Base-by-base conservation (phyloP, 53 echinoderm and acorn worm genomes). In the Patiria pectinifera region DNA sequence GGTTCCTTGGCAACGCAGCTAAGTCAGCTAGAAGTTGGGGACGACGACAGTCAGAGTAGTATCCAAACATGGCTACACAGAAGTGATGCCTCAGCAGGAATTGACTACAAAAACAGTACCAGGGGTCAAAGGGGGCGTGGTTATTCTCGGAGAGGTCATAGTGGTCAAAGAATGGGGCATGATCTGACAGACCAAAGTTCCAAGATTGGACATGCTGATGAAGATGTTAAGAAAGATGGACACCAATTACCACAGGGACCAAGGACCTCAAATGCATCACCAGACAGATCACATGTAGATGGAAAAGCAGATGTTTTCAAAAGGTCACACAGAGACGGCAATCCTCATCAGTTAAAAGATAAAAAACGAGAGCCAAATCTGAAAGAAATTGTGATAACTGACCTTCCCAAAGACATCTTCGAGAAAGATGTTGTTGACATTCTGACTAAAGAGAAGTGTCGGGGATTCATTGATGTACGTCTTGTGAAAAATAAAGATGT, bases 381-480 rank as follows among this genome's bases (percentile, higher is more conserved):
- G 12, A 93, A 88, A 14, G 87, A 88, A 74, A 63, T 93, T 74
- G 23, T 93, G 22, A 43, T 93, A 70, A 83, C 26, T 18, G 85
- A 87, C 74, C 87, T 93, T 43, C 87, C 93, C 4, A 82, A 71
- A 59, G 75, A 76, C 49, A 62, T 93, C 35, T 11, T 59, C 9
- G 93, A 93, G 49, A 2, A 1, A 44, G 93, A 93, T 59, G 53
- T 93, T 62, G 93, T 69, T 24, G 76, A 71, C 4, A 35, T 83
- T 10, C 45, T 93, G 74, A 45, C 35, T 8, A 69, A 69, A 78
- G 90, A 90, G 86, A n/a, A 61, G 24, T 93, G 93, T 9, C 53
- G 59, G 43, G 93, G 88, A 2, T 82, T 88, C 70, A 16, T 43
- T 2, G 62, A 93, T 83, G 88, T 59, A 6, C 61, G 26, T 4